These are phyloP conservation scores for Sceloporus tristichus DNA, from an alignment of 2,113 vertebrate species.

Conservation along the genomic window DNA sequence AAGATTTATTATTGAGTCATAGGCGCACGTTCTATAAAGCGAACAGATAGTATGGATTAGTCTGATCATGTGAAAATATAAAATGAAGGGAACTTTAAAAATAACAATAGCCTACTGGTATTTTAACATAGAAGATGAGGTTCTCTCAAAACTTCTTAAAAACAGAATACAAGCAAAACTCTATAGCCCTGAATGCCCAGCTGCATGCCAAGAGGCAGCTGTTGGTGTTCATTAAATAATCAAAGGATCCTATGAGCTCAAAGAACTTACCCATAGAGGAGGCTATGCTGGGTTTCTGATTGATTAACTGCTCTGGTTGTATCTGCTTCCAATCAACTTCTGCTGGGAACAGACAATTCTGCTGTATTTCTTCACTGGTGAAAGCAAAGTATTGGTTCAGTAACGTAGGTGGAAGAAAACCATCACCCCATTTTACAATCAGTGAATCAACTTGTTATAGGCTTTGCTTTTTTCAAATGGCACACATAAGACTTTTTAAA, in stretches of 20 bases:
- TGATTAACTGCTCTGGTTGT: not conserved
- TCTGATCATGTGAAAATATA: not conserved
- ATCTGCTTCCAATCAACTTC: not conserved
- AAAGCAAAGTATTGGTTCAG: not conserved
- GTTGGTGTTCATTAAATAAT: slow-evolving; percentile 3
- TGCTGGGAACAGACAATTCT: not conserved
- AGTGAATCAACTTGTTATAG: not conserved
- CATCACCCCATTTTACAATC: not conserved
- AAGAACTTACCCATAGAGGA: not conserved
- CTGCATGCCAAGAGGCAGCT: not conserved
- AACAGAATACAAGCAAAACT: not conserved
- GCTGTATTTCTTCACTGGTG: not conserved
- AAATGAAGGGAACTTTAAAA: not conserved
- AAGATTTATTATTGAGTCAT: not conserved
- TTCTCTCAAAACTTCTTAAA: not conserved
- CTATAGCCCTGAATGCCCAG: not conserved
- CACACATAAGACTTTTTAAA: not conserved
- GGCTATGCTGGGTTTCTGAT: not conserved
- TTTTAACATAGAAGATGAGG: not conserved
- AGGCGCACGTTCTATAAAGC: not conserved
- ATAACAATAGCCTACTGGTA: not conserved
- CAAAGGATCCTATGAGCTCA: not conserved
- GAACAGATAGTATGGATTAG: not conserved
- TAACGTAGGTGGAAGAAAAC: not conserved
- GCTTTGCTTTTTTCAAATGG: not conserved